Percentiles rank a stretch among this genome's conserved stretches.
Conservation (phyloP, 2,888 invertebrate species). For the Ophioninae sp. region DNA sequence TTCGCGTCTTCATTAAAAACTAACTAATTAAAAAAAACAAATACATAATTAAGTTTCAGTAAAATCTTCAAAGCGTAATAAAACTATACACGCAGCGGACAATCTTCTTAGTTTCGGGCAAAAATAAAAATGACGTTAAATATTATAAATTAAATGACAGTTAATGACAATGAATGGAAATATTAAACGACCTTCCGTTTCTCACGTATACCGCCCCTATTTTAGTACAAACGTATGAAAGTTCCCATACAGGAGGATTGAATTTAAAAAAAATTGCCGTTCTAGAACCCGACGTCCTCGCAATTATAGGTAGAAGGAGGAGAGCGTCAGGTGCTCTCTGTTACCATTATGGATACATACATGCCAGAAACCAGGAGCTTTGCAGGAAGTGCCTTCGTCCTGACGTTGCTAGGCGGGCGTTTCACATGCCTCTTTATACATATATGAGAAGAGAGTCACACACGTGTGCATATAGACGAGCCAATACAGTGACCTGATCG, state of each 20-base stretch:
- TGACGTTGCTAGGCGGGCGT: slow-evolving; percentile 57
- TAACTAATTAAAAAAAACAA: no score
- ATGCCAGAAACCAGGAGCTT: slow-evolving; percentile 9
- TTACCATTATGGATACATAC: not conserved
- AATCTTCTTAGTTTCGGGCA: no score
- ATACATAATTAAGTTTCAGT: no score
- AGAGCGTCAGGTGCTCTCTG: not conserved
- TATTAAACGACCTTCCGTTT: no score
- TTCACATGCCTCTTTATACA: not conserved
- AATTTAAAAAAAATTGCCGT: not conserved
- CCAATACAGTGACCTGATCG: slow-evolving; percentile 33
- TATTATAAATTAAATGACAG: no score
- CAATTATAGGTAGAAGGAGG: not conserved
- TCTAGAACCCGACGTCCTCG: not conserved
- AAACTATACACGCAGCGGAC: no score
- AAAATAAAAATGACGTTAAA: no score
- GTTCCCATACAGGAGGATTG: not conserved
- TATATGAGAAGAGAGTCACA: not conserved
- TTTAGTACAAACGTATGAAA: not conserved
- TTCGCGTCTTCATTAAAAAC: no score
- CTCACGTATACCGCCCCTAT: not conserved
- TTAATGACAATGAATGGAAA: no score
- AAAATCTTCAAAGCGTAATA: no score
- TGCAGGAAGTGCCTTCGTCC: slow-evolving; percentile 41
- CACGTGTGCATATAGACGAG: not conserved